phyloP scores from a whole-genome alignment of 2,113 vertebrate species.

The Leptobrachium ailaonicum region DNA sequence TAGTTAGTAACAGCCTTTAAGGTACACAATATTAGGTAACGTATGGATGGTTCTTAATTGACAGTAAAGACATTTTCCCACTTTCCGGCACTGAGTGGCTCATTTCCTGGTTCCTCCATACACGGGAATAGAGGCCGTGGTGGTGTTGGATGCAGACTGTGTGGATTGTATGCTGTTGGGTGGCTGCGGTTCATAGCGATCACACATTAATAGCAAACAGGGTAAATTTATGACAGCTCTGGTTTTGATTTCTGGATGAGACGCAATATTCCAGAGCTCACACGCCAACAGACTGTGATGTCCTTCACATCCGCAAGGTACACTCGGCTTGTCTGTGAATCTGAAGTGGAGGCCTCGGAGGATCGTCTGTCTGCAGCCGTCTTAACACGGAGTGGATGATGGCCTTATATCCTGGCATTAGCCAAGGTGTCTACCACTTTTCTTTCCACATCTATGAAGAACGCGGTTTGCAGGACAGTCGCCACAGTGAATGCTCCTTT shows the following conservation, averaged over 20 bases:
- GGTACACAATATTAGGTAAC: too few species aligned
- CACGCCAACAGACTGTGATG: slow-evolving; percentile 24
- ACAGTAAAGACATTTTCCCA: slow-evolving; percentile 14
- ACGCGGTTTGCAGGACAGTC: slow-evolving; percentile 16
- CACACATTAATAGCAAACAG: slow-evolving; percentile 16
- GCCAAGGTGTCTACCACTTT: neutral
- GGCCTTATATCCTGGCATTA: slow-evolving; percentile 9
- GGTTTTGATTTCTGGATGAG: slow-evolving; percentile 3
- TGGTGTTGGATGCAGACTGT: slow-evolving; percentile 11
- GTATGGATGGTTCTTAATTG: too few species aligned
- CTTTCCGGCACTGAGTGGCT: slow-evolving; percentile 17
- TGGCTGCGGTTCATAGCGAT: slow-evolving; percentile 11
- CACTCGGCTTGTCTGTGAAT: slow-evolving; percentile 30
- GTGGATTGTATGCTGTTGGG: neutral
- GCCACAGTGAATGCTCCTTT: slow-evolving; percentile 24
- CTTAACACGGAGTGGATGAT: slow-evolving; percentile 19
- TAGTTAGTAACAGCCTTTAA: too few species aligned
- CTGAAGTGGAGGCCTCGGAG: slow-evolving; percentile 34
- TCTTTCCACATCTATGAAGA: slow-evolving; percentile 28
- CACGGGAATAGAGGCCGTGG: neutral
- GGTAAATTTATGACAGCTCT: slow-evolving; percentile 2
- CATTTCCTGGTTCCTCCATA: slow-evolving; percentile 15
- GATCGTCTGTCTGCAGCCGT: slow-evolving; percentile 34
- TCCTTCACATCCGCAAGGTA: slow-evolving; percentile 23
- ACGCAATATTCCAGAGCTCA: slow-evolving; percentile 11